Evolutionary conservation across 2,888 invertebrate species (phyloP).

Genomic region (Parnassius mnemosyne): DNA sequence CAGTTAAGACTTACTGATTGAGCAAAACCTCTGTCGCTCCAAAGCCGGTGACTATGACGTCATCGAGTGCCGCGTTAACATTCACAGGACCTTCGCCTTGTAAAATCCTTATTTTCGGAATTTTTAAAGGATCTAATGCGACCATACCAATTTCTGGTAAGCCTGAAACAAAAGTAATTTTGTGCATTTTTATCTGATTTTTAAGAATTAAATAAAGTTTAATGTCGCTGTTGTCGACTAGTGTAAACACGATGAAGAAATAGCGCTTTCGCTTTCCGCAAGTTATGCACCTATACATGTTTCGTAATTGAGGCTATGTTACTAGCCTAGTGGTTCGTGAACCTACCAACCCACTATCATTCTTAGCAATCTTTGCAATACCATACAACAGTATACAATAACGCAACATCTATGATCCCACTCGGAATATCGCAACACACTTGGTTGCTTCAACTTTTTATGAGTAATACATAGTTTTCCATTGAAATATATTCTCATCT

Average conservation of each 20-base stretch:
- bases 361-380: constrained; percentile 31
- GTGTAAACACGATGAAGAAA: constrained; percentile 69
- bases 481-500: no score
- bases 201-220: constrained; percentile 28
- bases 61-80: constrained; percentile 84
- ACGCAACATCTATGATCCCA: constrained; percentile 20
- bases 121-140: constrained; percentile 83
- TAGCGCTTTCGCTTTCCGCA: constrained; percentile 77
- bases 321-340: constrained; percentile 55
- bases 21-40: constrained; percentile 81
- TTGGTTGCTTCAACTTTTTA: constrained; percentile 1
- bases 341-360: constrained; percentile 47
- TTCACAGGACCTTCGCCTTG: constrained; percentile 86
- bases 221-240: constrained; percentile 38
- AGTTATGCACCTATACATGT: constrained; percentile 67
- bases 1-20: constrained; percentile 78
- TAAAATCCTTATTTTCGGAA: constrained; percentile 83
- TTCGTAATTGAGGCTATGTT: constrained; percentile 75
- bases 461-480: not conserved
- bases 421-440: constrained; percentile 12
- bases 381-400: constrained; percentile 27
- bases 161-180: constrained; percentile 46
- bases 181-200: not conserved
- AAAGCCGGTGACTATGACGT: constrained; percentile 83
- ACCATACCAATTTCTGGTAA: constrained; percentile 80